phyloP scores from a whole-genome alignment of 1,140 invertebrate species.

The Drosophila suzukii region DNA sequence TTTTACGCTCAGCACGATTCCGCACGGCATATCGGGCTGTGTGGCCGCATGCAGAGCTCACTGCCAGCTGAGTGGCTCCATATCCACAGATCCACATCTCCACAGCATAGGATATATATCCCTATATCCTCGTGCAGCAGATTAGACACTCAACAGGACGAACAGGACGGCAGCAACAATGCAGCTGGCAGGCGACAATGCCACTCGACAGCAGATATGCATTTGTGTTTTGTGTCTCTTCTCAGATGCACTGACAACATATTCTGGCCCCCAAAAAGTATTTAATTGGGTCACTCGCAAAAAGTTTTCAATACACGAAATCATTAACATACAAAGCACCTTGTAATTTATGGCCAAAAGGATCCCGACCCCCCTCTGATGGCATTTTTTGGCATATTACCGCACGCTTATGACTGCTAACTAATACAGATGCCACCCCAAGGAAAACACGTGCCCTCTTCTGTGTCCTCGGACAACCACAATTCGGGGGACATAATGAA shows the following conservation, averaged over 20 bases:
- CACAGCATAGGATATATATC: slow-evolving; percentile 4
- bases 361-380: not conserved
- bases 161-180: slow-evolving; percentile 35
- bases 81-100: not conserved
- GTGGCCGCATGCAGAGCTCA: slow-evolving; percentile 61
- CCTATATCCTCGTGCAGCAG: slow-evolving; percentile 35
- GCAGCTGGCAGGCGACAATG: slow-evolving; percentile 28
- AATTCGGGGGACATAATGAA: slow-evolving; percentile 55
- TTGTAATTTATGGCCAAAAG: slow-evolving; percentile 35
- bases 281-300: slow-evolving; percentile 25
- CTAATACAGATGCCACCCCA: slow-evolving; percentile 79
- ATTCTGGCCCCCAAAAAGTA: slow-evolving; percentile 4
- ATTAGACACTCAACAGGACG: slow-evolving; percentile 57
- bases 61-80: slow-evolving; percentile 46
- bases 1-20: slow-evolving; percentile 63
- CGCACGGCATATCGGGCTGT: slow-evolving; percentile 23
- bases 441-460: slow-evolving; percentile 60
- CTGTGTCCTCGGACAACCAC: slow-evolving; percentile 23
- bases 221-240: slow-evolving; percentile 17
- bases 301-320: slow-evolving; percentile 14
- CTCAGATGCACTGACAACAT: not conserved
- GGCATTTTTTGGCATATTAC: slow-evolving; percentile 67
- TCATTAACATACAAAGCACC: slow-evolving; percentile 48
- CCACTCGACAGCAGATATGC: slow-evolving; percentile 38
- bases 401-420: slow-evolving; percentile 71